Conservation (phyloP, 2,888 invertebrate species). For the Protonemura montana region DNA sequence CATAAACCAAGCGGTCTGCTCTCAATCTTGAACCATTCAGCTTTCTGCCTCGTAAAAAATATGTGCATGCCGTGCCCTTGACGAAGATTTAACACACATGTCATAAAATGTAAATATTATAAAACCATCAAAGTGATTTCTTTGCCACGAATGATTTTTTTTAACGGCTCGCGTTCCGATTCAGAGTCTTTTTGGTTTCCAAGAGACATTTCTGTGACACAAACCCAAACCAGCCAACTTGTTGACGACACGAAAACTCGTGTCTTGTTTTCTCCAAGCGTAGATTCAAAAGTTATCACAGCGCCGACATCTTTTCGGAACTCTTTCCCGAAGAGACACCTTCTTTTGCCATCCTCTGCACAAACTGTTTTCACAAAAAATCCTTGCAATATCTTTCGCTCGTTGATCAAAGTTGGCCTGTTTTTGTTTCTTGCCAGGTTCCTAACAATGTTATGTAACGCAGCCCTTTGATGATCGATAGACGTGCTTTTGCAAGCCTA, state of each 20-base stretch:
- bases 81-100: not conserved
- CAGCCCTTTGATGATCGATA: not conserved
- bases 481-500: slow-evolving; percentile 2
- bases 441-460: not conserved
- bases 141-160: not conserved
- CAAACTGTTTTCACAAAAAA: not conserved
- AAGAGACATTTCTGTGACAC: not conserved
- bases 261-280: not conserved
- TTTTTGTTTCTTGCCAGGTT: slow-evolving; percentile 12
- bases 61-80: not conserved
- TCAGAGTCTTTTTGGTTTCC: not conserved
- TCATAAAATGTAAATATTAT: not conserved
- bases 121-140: not conserved
- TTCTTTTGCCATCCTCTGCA: not conserved
- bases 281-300: not conserved
- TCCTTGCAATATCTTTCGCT: not conserved
- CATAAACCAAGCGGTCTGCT: not conserved
- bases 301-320: not conserved
- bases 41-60: not conserved
- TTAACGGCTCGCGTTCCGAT: not conserved
- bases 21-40: not conserved
- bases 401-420: slow-evolving; percentile 12
- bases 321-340: not conserved
- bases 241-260: not conserved
- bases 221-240: not conserved